phyloP scores from a whole-genome alignment of 1,140 invertebrate species.

The Zophobas atratus region DNA sequence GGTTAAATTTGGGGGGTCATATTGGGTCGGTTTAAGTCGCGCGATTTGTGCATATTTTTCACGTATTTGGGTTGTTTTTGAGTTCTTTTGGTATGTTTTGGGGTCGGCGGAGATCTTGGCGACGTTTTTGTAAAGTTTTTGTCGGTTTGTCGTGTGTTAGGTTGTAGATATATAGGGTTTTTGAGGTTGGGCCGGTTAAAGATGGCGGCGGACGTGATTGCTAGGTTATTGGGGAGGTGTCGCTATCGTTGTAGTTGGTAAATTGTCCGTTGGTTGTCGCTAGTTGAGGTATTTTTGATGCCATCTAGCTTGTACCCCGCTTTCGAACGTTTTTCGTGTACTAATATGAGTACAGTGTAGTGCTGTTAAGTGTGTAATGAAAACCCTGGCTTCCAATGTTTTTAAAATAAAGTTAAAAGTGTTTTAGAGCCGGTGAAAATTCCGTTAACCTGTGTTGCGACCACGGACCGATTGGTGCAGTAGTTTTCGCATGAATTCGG shows the following conservation, averaged over 20 bases:
- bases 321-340: constrained; percentile 47
- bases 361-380: constrained; percentile 44
- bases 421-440: constrained; percentile 29
- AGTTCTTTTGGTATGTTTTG: background rate
- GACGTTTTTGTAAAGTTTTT: constrained; percentile 2
- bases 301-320: constrained; percentile 39
- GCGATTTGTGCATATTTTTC: background rate
- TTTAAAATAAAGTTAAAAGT: constrained; percentile 36
- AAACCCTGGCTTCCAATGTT: constrained; percentile 38
- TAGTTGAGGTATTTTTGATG: constrained; percentile 41
- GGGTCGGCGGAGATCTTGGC: background rate
- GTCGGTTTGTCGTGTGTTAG: background rate
- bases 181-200: constrained; percentile 5
- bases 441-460: constrained; percentile 6
- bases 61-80: background rate
- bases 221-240: background rate
- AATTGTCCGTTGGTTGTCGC: constrained; percentile 21
- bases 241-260: constrained; percentile 18
- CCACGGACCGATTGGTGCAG: background rate
- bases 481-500: constrained; percentile 31
- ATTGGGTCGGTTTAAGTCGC: too few species aligned
- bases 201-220: constrained; percentile 15
- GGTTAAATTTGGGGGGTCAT: too few species aligned
- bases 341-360: constrained; percentile 34
- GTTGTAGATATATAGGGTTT: constrained; percentile 1